Conservation (phyloP, 1,140 invertebrate species). For the Spodoptera litura region DNA sequence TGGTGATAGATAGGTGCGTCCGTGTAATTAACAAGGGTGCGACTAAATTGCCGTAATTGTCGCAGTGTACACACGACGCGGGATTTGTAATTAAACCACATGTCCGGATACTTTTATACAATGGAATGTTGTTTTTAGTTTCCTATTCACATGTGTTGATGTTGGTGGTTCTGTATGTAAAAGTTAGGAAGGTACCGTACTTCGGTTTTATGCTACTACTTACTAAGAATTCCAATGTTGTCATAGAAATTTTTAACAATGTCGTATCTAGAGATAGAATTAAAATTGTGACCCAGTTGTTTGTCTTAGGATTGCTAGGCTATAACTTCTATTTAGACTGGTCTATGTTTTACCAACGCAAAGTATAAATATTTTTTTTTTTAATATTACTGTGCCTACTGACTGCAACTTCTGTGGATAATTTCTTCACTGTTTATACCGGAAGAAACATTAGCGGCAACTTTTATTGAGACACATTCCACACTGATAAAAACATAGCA, state of each 20-base stretch:
- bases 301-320: no score
- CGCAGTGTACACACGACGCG: slow-evolving; percentile 41
- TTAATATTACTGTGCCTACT: not conserved
- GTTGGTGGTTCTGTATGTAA: not conserved
- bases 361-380: no score
- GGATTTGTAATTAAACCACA: slow-evolving; percentile 50
- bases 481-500: slow-evolving; percentile 10
- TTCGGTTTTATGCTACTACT: no score
- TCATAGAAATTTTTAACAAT: no score
- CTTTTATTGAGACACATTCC: slow-evolving; percentile 3
- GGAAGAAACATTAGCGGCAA: not conserved
- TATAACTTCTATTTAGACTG: no score
- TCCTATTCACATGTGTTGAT: not conserved
- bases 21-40: slow-evolving; percentile 68
- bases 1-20: slow-evolving; percentile 56
- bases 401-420: not conserved
- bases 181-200: not conserved
- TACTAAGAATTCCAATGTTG: no score
- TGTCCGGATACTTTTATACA: slow-evolving; percentile 29
- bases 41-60: slow-evolving; percentile 69
- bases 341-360: no score
- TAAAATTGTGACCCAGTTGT: no score
- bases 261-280: no score
- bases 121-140: slow-evolving; percentile 4
- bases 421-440: not conserved